Conservation (phyloP, 2,113 vertebrate genomes). For the Labeo catla region DNA sequence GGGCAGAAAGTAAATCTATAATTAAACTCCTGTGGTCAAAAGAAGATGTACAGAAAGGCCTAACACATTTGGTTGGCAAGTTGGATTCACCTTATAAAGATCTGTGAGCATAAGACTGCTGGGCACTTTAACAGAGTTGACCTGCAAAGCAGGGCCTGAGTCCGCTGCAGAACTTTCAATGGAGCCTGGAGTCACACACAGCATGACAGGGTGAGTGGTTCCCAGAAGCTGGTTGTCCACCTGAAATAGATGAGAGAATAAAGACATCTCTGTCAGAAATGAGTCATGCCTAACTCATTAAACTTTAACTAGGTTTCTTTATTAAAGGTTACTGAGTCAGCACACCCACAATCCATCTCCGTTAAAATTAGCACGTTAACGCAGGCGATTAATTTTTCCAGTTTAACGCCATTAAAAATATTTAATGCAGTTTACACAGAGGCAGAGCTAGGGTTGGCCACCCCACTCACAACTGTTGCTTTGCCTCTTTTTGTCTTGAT, state of each 20-base stretch:
- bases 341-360: not conserved
- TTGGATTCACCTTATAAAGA: slow-evolving; percentile 89
- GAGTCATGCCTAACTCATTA: too few species aligned
- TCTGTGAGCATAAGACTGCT: slow-evolving; percentile 91
- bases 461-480: too few species aligned
- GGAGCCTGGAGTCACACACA: slow-evolving; percentile 85
- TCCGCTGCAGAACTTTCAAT: slow-evolving; percentile 79
- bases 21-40: not conserved
- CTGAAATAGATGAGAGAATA: slow-evolving; percentile 65
- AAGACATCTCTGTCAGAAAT: not conserved
- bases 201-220: slow-evolving; percentile 89
- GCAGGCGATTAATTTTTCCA: too few species aligned
- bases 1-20: not conserved
- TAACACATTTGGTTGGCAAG: not conserved
- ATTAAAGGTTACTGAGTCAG: not conserved
- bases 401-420: too few species aligned
- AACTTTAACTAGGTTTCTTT: not conserved
- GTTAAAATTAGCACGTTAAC: too few species aligned
- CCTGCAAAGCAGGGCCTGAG: slow-evolving; percentile 84
- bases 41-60: not conserved
- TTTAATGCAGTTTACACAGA: too few species aligned
- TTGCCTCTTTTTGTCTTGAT: too few species aligned
- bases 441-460: too few species aligned
- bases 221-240: slow-evolving; percentile 97
- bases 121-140: slow-evolving; percentile 92